Base-by-base conservation (phyloP, 2,113 vertebrate genomes). In the Protomyctophum bolini region DNA sequence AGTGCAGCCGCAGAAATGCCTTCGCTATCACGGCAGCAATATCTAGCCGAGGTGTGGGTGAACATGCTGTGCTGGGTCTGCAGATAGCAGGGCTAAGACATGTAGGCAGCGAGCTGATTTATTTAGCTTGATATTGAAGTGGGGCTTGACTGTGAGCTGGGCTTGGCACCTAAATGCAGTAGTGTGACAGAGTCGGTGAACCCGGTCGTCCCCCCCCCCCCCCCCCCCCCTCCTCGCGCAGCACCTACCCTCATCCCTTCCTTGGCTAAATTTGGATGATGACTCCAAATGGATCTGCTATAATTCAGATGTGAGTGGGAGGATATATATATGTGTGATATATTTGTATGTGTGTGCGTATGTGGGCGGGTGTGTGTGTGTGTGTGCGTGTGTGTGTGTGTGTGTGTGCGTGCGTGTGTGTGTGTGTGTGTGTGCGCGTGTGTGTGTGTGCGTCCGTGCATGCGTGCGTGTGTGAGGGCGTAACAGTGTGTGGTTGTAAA, bases 81-180 rank as follows among this genome's bases (percentile, higher is more conserved):
- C 92, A 91, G 93, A 90, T 93, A 89, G 79, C 89, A 79, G 91
- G 52, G 61, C 59, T 65, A 68, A 62, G 89, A 92, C 90, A 88
- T 88, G 83, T 70, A 81, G 86, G 88, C 85, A 82, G 73, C 84
- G 66, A 87, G 89, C 91, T 94, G 95, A 96, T 94, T 95, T 94
- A 95, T 95, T 94, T 88, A 88, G 90, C 89, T 93, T 93, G 92
- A 93, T 96, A 95, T 94, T 94, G 93, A 94, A 92, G 88, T 91
- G 66, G 88, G 83, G 91, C 90, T 90, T 89, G 91, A 89, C 68
- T 79, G 86, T 83, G 83, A 91, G 87, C 86, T 87, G 84, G 89
- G 89, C 88, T 85, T 92, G 87, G 91, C 91, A 92, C 91, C 92
- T 94, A 88, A 88, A 89, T 90, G 59, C 73, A 82, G 85, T 63